Evolutionary conservation across 2,888 invertebrate genomes (phyloP), one percentile per base, ranked within the genome.

Genomic region (Spatulosminthurus flaviceps): DNA sequence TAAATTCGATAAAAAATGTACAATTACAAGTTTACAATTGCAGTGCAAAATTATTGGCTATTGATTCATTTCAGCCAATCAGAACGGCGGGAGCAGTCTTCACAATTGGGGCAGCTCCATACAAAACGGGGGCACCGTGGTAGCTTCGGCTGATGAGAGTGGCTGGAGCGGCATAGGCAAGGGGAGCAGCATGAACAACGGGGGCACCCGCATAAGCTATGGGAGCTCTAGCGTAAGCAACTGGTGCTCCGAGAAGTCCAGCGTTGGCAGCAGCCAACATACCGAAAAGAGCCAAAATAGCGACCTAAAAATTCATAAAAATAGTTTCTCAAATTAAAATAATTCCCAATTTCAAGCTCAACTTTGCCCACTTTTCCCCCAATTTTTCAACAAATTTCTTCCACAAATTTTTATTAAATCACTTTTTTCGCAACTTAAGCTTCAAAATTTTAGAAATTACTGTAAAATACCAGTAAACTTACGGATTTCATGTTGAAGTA

Each of bases 401-500:
- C n/a, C n/a, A n/a, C n/a, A 34, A 34, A 34, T 34, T 34, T 34
- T 34, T 7, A 34, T 9, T 34, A 34, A 34, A 9, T 34, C 34
- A 7, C 34, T 34, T 7, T 7, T 34, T 34, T 34, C 34, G 9
- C 4, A 34, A 34, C 4, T 34, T 34, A 34, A 7, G 34, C 9
- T 34, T 34, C 34, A 34, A 34, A 34, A 34, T 34, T 34, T 9
- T 34, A 9, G 34, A 34, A 34, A 7, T 7, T 7, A 7, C 9
- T 34, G 34, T 34, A 34, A 34, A 34, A 34, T 34, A n/a, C n/a
- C 34, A 34, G 34, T 34, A 64, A 77, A 77, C 81, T 78, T 80
- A 81, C 81, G 72, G 79, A 67, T 79, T 81, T 80, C 80, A 79
- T 81, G 71, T 61, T 79, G 80, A 77, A 51, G 21, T 42, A 24